Percentiles rank a stretch among this genome's conserved stretches.
Evolutionary conservation across 2,113 vertebrate genomes (phyloP).

Genomic region (Tachysurus vachellii): DNA sequence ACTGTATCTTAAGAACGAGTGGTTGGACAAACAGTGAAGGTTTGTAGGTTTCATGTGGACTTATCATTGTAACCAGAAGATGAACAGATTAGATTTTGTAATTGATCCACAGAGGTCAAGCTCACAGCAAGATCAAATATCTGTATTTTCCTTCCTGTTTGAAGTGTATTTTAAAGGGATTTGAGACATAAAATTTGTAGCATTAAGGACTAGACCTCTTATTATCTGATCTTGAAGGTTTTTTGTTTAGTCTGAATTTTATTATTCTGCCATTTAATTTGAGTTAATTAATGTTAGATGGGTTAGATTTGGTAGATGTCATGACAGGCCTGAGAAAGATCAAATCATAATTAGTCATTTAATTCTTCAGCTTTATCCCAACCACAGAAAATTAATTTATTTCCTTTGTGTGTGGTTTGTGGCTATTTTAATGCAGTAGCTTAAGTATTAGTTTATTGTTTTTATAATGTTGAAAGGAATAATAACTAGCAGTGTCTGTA

Average conservation of each 20-base stretch:
- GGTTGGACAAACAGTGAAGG: not conserved
- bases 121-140: not conserved
- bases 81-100: not conserved
- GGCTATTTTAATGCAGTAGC: not conserved
- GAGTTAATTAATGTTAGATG: not conserved
- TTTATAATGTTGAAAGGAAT: not conserved
- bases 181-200: not conserved
- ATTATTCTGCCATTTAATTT: not conserved
- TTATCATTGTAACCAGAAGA: not conserved
- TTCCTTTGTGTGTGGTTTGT: not conserved
- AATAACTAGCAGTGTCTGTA: not conserved
- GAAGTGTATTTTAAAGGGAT: not conserved
- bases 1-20: not conserved
- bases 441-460: not conserved
- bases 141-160: not conserved
- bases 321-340: not conserved
- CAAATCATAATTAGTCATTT: not conserved
- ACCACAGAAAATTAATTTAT: not conserved
- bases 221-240: not conserved
- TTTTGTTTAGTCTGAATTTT: not conserved
- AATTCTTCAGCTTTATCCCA: not conserved
- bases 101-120: not conserved
- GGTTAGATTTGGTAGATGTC: not conserved
- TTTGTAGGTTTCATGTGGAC: not conserved
- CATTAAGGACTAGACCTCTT: not conserved